Evolutionary conservation across 2,113 vertebrate genomes (phyloP).

Genomic region (Cavia aperea): DNA sequence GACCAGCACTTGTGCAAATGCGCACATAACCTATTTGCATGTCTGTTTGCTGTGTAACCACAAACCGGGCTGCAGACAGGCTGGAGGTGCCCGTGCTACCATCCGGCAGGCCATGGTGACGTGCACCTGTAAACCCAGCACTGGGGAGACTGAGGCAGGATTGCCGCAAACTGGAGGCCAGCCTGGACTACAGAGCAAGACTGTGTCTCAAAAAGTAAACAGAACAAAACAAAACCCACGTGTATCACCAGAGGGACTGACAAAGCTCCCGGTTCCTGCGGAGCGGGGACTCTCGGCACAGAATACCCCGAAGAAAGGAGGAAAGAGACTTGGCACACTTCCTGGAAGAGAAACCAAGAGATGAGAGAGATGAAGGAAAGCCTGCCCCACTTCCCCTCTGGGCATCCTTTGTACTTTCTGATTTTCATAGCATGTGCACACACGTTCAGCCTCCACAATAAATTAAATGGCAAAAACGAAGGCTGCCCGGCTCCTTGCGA

Average conservation of each 20-base stretch:
- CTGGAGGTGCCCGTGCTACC: background rate
- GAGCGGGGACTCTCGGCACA: background rate
- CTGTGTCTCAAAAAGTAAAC: background rate
- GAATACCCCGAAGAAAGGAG: background rate
- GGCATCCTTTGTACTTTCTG: background rate
- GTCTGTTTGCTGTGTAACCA: background rate
- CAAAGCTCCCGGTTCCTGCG: background rate
- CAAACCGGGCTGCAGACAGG: background rate
- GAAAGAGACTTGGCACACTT: background rate
- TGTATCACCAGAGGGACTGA: background rate
- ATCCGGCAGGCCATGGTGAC: background rate
- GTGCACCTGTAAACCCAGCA: background rate
- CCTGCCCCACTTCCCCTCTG: background rate
- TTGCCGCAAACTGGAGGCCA: background rate
- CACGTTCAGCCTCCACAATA: background rate
- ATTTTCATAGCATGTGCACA: background rate
- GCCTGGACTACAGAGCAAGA: background rate
- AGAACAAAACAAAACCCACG: no score
- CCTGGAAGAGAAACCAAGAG: background rate
- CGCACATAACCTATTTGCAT: background rate
- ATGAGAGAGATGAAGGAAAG: background rate
- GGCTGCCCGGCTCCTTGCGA: background rate
- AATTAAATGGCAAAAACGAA: background rate
- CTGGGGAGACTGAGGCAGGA: background rate
- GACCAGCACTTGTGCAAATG: background rate